Evolutionary conservation across 2,113 vertebrate genomes (phyloP).

Genomic region (Varanus komodoensis): DNA sequence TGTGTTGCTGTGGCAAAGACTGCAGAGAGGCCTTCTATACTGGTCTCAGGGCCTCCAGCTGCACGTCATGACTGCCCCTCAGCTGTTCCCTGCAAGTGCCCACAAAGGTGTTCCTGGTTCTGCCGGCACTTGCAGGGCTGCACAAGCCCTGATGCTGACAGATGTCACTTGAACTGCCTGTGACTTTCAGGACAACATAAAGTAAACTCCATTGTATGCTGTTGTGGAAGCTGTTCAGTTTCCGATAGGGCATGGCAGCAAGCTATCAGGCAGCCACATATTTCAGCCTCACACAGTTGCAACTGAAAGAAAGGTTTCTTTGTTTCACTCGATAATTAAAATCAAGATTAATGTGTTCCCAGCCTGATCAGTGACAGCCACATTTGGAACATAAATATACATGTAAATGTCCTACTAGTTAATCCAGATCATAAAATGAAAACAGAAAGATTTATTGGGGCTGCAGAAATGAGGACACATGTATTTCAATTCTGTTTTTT

Average conservation of each 20-base stretch:
- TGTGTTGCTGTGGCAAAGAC: no score
- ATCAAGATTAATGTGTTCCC: constrained; percentile 50
- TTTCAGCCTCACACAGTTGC: constrained; percentile 37
- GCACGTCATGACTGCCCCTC: no score
- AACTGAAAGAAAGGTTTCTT: constrained; percentile 39
- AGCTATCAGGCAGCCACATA: constrained; percentile 61
- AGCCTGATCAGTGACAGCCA: constrained; percentile 35
- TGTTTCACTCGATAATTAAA: constrained; percentile 61
- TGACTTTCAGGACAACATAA: constrained; percentile 68
- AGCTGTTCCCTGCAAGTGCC: no score
- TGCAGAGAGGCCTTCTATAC: no score
- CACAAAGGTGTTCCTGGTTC: no score
- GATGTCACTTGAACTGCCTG: constrained; percentile 47
- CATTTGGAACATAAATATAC: constrained; percentile 53
- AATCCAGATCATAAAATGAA: constrained; percentile 31
- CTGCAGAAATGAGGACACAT: constrained; percentile 34
- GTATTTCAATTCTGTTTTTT: constrained; percentile 15
- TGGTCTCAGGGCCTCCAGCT: no score
- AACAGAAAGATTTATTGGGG: constrained; percentile 33
- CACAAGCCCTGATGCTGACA: no score
- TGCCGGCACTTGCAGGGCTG: no score
- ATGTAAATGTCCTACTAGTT: constrained; percentile 32
- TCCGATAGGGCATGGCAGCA: constrained; percentile 24
- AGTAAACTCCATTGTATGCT: constrained; percentile 64
- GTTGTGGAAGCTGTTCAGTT: constrained; percentile 66